Percentiles rank a stretch among this genome's conserved stretches.
Conservation (phyloP, 1,140 invertebrate genomes). For the Anastrepha obliqua region DNA sequence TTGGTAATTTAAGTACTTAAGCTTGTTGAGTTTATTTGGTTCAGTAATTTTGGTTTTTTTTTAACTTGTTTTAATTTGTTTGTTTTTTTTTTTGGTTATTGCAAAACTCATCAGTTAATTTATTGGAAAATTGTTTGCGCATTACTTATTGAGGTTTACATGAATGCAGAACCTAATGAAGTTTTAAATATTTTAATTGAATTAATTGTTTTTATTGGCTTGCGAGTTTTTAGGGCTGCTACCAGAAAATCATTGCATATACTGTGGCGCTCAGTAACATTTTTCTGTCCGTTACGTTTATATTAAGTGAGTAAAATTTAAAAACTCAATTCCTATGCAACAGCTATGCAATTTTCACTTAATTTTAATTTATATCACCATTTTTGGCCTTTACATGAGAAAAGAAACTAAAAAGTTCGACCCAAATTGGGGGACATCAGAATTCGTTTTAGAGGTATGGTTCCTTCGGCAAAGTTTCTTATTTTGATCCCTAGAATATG, state of each 20-base stretch:
- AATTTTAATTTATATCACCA: too few species aligned
- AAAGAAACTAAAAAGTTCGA: too few species aligned
- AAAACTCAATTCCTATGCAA: not conserved
- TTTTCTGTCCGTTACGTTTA: not conserved
- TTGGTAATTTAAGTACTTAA: conserved; percentile 33
- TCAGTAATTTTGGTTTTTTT: not conserved
- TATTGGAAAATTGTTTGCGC: not conserved
- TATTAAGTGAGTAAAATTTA: not conserved
- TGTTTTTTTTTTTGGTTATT: not conserved
- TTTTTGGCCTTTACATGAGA: too few species aligned
- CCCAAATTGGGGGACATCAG: too few species aligned
- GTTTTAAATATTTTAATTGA: not conserved
- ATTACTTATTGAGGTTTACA: not conserved
- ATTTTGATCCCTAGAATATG: too few species aligned
- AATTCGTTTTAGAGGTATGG: too few species aligned
- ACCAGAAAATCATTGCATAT: not conserved
- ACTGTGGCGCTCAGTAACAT: not conserved
- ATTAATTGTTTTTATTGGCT: too few species aligned
- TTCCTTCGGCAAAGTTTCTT: too few species aligned
- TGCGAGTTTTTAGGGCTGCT: not conserved
- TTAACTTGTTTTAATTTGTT: not conserved
- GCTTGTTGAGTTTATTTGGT: conserved; percentile 14
- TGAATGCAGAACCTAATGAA: not conserved
- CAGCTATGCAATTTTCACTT: not conserved
- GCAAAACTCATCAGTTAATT: not conserved